Conservation (phyloP, 2,797 vertebrate species). For the Nyctalus aviator region DNA sequence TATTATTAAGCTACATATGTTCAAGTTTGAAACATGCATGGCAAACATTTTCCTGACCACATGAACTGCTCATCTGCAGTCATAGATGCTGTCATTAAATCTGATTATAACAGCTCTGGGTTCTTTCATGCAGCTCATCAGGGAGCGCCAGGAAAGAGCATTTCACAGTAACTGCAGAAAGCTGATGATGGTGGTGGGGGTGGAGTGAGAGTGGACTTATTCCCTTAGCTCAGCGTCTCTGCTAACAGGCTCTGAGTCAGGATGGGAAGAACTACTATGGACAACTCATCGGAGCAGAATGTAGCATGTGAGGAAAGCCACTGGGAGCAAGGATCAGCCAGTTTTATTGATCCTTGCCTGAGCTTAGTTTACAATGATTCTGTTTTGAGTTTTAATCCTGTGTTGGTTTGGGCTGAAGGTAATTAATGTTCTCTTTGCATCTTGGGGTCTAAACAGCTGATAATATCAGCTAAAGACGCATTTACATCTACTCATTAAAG, state of each 20-base stretch:
- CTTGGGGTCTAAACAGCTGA: background rate
- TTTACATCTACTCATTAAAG: background rate
- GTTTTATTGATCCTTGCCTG: constrained; percentile 27
- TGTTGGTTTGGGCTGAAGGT: background rate
- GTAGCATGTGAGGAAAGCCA: background rate
- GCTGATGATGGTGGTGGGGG: background rate
- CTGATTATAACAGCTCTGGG: background rate
- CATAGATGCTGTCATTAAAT: background rate
- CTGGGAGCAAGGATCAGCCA: constrained; percentile 32
- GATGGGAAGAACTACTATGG: background rate
- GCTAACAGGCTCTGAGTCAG: background rate
- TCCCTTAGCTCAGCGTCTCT: constrained; percentile 16
- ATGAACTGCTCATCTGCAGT: background rate
- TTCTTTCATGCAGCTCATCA: background rate
- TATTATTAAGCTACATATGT: background rate
- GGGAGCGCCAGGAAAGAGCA: background rate
- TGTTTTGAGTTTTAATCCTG: background rate
- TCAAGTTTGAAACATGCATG: background rate
- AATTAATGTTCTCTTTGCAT: background rate
- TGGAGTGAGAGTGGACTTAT: constrained; percentile 12
- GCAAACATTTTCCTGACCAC: background rate
- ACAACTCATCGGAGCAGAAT: background rate
- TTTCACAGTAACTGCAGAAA: background rate
- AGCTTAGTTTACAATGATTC: background rate
- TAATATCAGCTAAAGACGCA: background rate